Conservation (phyloP, 1,140 invertebrate species). For the Tribolium madens region DNA sequence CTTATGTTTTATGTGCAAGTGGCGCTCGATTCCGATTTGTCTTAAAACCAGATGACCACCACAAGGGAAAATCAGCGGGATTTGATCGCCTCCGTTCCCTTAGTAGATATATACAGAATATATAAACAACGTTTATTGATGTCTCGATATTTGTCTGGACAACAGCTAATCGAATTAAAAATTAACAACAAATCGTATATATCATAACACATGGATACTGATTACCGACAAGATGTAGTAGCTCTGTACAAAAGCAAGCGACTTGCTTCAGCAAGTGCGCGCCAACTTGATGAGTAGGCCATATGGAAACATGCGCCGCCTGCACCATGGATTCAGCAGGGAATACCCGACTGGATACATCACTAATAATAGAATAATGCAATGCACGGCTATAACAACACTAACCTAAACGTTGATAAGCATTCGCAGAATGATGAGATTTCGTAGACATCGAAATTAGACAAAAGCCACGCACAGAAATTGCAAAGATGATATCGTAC, state of each 20-base stretch:
- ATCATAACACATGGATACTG: constrained; percentile 39
- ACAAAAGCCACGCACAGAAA: constrained; percentile 39
- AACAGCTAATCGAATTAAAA: constrained; percentile 39
- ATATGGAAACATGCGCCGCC: constrained; percentile 61
- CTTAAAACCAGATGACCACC: no score
- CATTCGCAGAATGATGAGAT: constrained; percentile 43
- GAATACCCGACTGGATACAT: constrained; percentile 52
- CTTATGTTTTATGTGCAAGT: neutral
- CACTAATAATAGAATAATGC: constrained; percentile 44
- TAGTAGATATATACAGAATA: constrained; percentile 16
- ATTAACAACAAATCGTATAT: constrained; percentile 38
- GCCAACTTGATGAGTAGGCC: constrained; percentile 59
- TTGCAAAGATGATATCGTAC: constrained; percentile 18
- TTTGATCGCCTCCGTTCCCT: neutral
- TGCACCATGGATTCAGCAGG: constrained; percentile 62
- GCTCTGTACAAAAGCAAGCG: constrained; percentile 55
- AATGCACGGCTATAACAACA: constrained; percentile 55
- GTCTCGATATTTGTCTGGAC: constrained; percentile 37
- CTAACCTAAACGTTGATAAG: constrained; percentile 54
- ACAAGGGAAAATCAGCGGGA: neutral
- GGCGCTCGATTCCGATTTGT: neutral
- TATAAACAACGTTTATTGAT: constrained; percentile 38
- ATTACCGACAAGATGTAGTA: constrained; percentile 42
- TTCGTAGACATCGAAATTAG: constrained; percentile 41
- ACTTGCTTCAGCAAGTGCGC: constrained; percentile 52